phyloP scores from a whole-genome alignment of 2,113 vertebrate species.

The Semnopithecus entellus region DNA sequence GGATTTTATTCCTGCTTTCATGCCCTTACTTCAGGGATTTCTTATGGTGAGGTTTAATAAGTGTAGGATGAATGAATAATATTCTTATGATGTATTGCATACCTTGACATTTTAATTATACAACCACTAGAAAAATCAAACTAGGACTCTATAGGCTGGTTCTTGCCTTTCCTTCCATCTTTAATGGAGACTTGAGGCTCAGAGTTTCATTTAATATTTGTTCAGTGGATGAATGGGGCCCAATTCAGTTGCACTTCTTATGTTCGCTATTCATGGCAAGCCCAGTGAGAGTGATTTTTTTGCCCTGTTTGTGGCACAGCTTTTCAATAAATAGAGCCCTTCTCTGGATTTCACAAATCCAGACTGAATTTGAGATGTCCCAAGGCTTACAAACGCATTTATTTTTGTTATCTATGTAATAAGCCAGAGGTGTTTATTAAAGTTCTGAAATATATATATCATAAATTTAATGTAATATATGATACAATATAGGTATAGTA shows the following conservation, averaged over 20 bases:
- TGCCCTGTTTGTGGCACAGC: neutral
- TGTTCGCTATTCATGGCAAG: neutral
- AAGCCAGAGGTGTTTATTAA: neutral
- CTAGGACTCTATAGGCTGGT: neutral
- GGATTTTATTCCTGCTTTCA: neutral
- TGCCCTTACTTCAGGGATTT: neutral
- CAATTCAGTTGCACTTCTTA: neutral
- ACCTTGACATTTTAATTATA: conserved; percentile 14
- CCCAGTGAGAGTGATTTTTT: neutral
- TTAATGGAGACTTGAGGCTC: neutral
- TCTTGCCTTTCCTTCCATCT: neutral
- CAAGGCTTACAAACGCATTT: conserved; percentile 14
- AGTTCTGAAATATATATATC: neutral
- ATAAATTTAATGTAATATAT: neutral
- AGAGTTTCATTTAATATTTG: neutral
- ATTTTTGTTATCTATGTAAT: conserved; percentile 27
- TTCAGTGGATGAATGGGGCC: neutral
- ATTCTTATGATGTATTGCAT: neutral
- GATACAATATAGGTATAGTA: neutral
- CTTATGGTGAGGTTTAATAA: neutral
- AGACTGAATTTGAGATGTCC: conserved; percentile 40
- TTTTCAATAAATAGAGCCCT: neutral
- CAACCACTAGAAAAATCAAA: neutral
- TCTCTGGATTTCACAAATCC: conserved; percentile 6
- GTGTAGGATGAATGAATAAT: neutral